These are phyloP conservation scores for Lophotis ruficrista DNA, from an alignment of 2,113 vertebrate species.

Conservation along the genomic window DNA sequence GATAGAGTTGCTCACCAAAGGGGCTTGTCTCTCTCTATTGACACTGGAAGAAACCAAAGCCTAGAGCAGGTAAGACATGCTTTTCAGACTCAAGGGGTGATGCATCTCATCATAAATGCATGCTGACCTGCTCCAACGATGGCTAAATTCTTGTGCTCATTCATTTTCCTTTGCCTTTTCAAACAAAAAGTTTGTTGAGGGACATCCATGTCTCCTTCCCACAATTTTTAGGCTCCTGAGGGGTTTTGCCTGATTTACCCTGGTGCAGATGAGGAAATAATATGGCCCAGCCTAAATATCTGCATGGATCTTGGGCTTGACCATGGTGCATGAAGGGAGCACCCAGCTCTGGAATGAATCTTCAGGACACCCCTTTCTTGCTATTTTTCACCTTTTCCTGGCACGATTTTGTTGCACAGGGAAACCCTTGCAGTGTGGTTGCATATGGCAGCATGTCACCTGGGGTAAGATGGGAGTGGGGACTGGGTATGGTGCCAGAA, in stretches of 20 bases:
- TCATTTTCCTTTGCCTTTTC: not conserved
- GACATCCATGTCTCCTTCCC: not conserved
- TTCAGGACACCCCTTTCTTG: not conserved
- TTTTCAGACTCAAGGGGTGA: not conserved
- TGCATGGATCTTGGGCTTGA: fast-evolving
- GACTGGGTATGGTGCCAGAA: not conserved
- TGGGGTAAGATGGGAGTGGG: fast-evolving
- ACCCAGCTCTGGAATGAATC: not conserved
- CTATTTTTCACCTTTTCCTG: not conserved
- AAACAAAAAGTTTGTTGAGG: not conserved
- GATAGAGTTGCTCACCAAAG: not conserved
- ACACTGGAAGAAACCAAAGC: not conserved
- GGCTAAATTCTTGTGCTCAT: not conserved
- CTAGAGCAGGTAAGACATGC: not conserved
- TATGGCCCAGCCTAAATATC: not conserved
- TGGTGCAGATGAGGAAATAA: not conserved
- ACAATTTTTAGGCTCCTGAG: not conserved
- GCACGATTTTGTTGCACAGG: not conserved
- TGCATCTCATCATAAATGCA: not conserved
- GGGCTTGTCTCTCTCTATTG: not conserved
- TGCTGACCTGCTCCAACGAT: not conserved
- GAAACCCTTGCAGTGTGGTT: not conserved
- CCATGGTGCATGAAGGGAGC: not conserved
- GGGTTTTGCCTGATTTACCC: not conserved
- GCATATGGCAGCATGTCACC: not conserved